Conservation (phyloP, 2,797 vertebrate species). For the Enteromius thamalakanensis region DNA sequence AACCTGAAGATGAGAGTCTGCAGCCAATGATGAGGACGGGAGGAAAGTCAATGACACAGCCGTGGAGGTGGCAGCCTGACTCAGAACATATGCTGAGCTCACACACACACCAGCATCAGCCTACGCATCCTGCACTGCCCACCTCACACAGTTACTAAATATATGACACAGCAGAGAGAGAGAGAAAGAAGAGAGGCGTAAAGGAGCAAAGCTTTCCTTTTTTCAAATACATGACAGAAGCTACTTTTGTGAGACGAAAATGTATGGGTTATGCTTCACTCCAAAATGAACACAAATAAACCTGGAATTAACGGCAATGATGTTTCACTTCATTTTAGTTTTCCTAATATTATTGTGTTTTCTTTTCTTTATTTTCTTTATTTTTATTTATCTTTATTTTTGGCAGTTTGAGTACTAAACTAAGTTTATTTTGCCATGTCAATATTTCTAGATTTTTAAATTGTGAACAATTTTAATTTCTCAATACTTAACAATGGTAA, state of each 20-base stretch:
- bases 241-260: neutral
- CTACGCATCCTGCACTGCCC: slow-evolving; percentile 14
- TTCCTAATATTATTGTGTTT: neutral
- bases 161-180: slow-evolving; percentile 25
- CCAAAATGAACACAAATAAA: neutral
- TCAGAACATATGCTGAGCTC: slow-evolving; percentile 46
- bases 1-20: neutral
- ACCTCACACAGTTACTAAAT: slow-evolving; percentile 45
- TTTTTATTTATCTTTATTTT: neutral
- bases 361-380: neutral
- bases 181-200: neutral
- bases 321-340: neutral
- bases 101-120: slow-evolving; percentile 8
- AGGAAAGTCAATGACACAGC: slow-evolving; percentile 16
- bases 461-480: neutral
- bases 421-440: too few species aligned
- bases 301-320: neutral
- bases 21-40: neutral
- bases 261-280: neutral
- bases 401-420: neutral
- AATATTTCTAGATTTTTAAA: neutral
- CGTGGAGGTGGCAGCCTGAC: slow-evolving; percentile 31
- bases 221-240: slow-evolving; percentile 13
- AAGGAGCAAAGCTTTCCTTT: slow-evolving; percentile 17
- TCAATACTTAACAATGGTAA: neutral